phyloP scores from a whole-genome alignment of 1,140 invertebrate species.

The Limonius californicus region DNA sequence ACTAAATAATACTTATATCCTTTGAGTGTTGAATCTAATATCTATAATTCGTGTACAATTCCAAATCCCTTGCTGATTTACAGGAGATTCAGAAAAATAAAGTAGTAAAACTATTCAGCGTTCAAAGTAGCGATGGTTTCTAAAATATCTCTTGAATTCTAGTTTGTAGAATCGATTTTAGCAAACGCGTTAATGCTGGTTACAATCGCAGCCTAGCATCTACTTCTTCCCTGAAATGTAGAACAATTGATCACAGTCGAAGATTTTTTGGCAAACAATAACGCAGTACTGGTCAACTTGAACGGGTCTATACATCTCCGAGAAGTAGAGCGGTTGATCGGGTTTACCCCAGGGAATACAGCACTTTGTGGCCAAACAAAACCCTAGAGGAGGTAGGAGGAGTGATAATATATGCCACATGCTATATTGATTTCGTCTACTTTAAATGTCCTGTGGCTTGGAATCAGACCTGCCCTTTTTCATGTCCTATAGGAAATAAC shows the following conservation, averaged over 20 bases:
- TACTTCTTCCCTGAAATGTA: too few relatives aligned
- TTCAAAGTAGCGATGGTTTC: too few relatives aligned
- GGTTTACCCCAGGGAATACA: neutral
- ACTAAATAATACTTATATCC: too few relatives aligned
- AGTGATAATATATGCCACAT: slow-evolving; percentile 8
- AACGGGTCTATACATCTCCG: slow-evolving; percentile 5
- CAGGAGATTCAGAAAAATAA: too few relatives aligned
- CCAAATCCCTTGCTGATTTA: too few relatives aligned
- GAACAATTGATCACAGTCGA: slow-evolving; percentile 3
- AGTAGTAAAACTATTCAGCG: too few relatives aligned
- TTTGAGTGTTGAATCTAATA: too few relatives aligned
- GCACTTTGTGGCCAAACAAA: slow-evolving; percentile 1
- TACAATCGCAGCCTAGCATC: too few relatives aligned
- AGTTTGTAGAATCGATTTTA: too few relatives aligned
- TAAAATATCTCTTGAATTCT: too few relatives aligned
- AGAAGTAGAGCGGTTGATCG: slow-evolving; percentile 12
- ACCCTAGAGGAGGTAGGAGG: neutral
- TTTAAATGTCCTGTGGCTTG: slow-evolving; percentile 6
- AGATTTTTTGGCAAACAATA: slow-evolving; percentile 4
- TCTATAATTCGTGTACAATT: too few relatives aligned
- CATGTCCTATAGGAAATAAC: neutral
- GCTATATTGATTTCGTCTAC: slow-evolving; percentile 9
- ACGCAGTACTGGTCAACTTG: neutral
- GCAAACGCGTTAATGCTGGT: too few relatives aligned
- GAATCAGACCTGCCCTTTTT: slow-evolving; percentile 4